These are phyloP conservation scores for Noctua comes DNA, from an alignment of 2,888 invertebrate species.

Conservation along the genomic window DNA sequence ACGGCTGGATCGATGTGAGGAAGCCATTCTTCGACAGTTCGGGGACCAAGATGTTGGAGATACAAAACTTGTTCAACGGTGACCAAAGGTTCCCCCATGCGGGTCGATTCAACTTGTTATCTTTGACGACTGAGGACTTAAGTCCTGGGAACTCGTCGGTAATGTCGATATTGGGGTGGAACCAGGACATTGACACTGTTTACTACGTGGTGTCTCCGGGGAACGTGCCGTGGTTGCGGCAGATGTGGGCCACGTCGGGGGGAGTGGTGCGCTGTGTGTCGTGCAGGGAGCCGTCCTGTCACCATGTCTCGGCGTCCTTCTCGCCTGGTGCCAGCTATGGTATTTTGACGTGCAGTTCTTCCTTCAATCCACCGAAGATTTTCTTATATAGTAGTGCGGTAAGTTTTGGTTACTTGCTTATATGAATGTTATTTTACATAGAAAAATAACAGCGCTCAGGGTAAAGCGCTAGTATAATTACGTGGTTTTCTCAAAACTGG, in stretches of 20 bases:
- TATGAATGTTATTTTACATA: neutral
- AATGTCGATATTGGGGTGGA: conserved; percentile 91
- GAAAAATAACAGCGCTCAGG: neutral
- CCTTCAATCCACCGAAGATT: conserved; percentile 80
- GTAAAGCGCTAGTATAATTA: neutral
- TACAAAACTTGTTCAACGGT: conserved; percentile 78
- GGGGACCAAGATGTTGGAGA: conserved; percentile 85
- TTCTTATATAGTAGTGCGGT: conserved; percentile 88
- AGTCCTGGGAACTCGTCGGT: conserved; percentile 91
- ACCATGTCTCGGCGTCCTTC: conserved; percentile 90
- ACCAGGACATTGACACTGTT: conserved; percentile 89
- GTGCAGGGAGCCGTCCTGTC: conserved; percentile 93
- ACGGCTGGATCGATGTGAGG: conserved; percentile 93
- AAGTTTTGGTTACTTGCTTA: conserved; percentile 41
- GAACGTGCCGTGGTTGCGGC: conserved; percentile 92
- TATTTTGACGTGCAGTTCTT: conserved; percentile 80
- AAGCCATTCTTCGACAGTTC: conserved; percentile 88
- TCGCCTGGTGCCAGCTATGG: conserved; percentile 83
- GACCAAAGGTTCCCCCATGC: conserved; percentile 87
- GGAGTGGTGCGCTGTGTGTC: conserved; percentile 91
- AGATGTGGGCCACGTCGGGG: conserved; percentile 90
- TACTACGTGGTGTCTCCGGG: conserved; percentile 93
- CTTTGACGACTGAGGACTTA: conserved; percentile 81
- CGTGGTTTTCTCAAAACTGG: too few relatives aligned
- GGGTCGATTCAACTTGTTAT: conserved; percentile 78